Percentiles rank a stretch among this genome's conserved stretches.
Conservation (phyloP, 2,888 invertebrate genomes). For the Endotricha flammealis region DNA sequence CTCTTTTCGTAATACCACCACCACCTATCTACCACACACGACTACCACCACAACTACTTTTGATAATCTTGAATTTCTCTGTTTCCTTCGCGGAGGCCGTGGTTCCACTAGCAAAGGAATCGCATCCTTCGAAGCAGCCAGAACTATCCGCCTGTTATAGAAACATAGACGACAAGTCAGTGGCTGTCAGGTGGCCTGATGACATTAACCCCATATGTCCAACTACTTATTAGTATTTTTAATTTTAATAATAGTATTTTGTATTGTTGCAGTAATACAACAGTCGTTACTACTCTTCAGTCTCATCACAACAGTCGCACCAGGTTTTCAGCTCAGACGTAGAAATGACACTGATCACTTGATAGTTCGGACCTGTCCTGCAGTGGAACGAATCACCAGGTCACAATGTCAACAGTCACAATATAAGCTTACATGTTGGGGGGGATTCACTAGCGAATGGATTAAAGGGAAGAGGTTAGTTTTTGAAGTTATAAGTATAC, state of each 20-base stretch:
- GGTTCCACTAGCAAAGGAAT: no score
- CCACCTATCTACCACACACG: no score
- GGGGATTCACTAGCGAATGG: constrained; percentile 48
- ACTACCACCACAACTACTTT: no score
- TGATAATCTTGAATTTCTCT: no score
- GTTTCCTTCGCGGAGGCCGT: no score
- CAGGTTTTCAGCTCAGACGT: constrained; percentile 35
- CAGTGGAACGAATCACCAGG: constrained; percentile 33
- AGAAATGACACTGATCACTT: constrained; percentile 31
- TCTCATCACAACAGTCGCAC: constrained; percentile 32
- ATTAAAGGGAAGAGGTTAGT: constrained; percentile 44
- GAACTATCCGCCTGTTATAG: no score
- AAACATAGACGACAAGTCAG: no score
- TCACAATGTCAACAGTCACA: constrained; percentile 39
- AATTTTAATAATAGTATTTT: constrained; percentile 25
- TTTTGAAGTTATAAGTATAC: not conserved
- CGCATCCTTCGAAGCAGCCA: no score
- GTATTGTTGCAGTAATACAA: constrained; percentile 24
- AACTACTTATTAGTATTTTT: no score
- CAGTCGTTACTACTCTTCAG: constrained; percentile 32
- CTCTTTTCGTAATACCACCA: no score
- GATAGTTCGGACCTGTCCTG: constrained; percentile 35
- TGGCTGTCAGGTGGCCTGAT: no score
- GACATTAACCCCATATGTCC: no score
- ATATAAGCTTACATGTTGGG: constrained; percentile 36